Evolutionary conservation across 2,113 vertebrate genomes (phyloP), one percentile per base, ranked within the genome.

Genomic region (Pteruthius melanotis): DNA sequence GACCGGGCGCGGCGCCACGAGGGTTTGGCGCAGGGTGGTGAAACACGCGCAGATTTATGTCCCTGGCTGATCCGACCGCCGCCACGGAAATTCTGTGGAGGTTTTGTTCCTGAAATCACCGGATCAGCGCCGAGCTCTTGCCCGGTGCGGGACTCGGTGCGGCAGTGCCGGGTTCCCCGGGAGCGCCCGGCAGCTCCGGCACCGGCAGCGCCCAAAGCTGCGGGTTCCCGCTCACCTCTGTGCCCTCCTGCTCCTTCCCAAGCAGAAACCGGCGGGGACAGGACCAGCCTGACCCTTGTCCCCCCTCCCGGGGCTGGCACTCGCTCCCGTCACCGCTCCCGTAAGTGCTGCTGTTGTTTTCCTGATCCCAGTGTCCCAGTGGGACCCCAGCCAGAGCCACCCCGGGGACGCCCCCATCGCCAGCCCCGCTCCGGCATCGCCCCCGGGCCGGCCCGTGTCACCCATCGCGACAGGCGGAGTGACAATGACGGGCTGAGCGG

Each of bases 191-290:
- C 52, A 5, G 52, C 7, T 15, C 59, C 42, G 9, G 63, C 53
- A 5, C 71, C 1, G 57, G 49, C 59, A 15, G 59, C 0, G 4
- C 40, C n/a, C 5, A 0, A 2, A 1, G 44, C n/a, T 0, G 1
- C 39, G 30, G 24, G 19, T 0, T 33, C 52, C 44, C 3, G 44
- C 3, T 15, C 9, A 0, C n/a, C 40, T 15, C 24, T 2, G 22
- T 27, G 49, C 31, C 66, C 47, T 28, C 42, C 77, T 5, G 52
- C 79, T 24, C 79, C 64, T 39, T 16, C 33, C 45, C 42, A 4
- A 28, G 13, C 45, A 1, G 3, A 14, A 28, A 10, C 17, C 20
- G 3, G 11, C 7, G 47, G 11, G 3, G 4, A 52, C 2, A 1
- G 78, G 19, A 49, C 26, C 39, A 19, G 20, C 52, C 31, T 9